Conservation (phyloP, 2,888 invertebrate genomes). For the Rambutsinella grinnellia region DNA sequence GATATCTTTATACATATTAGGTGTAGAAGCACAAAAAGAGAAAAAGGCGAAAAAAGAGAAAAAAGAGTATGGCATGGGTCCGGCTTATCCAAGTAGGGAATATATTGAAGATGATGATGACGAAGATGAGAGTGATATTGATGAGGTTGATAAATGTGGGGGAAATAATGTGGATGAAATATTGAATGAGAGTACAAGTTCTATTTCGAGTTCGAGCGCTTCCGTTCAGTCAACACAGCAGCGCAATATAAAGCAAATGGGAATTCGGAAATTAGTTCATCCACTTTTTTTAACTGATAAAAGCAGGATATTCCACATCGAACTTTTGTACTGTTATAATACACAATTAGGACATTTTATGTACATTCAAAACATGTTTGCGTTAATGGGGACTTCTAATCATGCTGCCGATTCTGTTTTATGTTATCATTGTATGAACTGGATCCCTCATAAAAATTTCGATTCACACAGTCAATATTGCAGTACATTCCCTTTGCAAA, state of each 20-base stretch:
- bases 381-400: neutral
- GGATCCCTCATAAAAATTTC: neutral
- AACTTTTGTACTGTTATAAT: neutral
- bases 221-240: neutral
- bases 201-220: too few relatives aligned
- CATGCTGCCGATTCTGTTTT: neutral
- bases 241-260: neutral
- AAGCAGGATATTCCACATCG: neutral
- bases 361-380: neutral
- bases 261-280: neutral
- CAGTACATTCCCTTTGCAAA: neutral
- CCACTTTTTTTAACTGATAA: neutral
- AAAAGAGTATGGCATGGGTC: neutral
- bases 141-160: neutral
- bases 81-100: neutral
- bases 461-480: neutral
- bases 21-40: neutral
- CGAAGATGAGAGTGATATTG: neutral
- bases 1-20: neutral
- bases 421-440: constrained; percentile 19
- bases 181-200: neutral
- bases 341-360: constrained; percentile 3
- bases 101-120: neutral
- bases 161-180: neutral
- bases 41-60: neutral